Conservation (phyloP, 2,888 invertebrate species). For the Tholera decimalis region DNA sequence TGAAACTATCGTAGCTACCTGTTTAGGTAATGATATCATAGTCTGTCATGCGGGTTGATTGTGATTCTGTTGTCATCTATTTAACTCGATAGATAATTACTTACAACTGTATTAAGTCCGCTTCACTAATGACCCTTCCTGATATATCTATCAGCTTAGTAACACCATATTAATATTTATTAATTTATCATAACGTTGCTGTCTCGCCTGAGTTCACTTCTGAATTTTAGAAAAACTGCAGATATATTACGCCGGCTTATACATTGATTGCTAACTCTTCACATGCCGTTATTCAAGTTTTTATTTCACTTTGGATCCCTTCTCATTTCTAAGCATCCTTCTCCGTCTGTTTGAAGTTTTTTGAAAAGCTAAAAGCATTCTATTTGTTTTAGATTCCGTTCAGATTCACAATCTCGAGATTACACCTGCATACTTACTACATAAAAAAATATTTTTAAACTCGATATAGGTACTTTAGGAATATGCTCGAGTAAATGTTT, state of each 20-base stretch:
- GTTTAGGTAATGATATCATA: constrained; percentile 2
- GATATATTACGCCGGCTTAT: background rate
- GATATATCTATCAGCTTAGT: background rate
- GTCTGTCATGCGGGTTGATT: constrained; percentile 17
- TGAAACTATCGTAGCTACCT: constrained; percentile 7
- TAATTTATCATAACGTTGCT: background rate
- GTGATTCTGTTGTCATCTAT: constrained; percentile 15
- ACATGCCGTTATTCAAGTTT: background rate
- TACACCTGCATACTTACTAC: too few relatives aligned
- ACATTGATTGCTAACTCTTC: constrained; percentile 11
- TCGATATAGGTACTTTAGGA: background rate
- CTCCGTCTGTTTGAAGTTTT: constrained; percentile 28
- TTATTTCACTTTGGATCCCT: constrained; percentile 12
- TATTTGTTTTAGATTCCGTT: constrained; percentile 20
- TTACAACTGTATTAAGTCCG: background rate
- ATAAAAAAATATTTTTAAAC: too few relatives aligned
- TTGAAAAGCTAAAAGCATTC: constrained; percentile 30
- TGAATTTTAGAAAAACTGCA: background rate
- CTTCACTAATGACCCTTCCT: constrained; percentile 11
- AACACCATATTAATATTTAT: background rate
- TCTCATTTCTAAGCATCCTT: constrained; percentile 23
- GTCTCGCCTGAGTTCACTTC: background rate
- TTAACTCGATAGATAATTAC: constrained; percentile 22
- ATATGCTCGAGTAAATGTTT: constrained; percentile 8
- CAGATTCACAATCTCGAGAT: constrained; percentile 3